These are phyloP conservation scores for Scaeva pyrastri DNA, from an alignment of 2,888 invertebrate genomes.

Conservation along the genomic window DNA sequence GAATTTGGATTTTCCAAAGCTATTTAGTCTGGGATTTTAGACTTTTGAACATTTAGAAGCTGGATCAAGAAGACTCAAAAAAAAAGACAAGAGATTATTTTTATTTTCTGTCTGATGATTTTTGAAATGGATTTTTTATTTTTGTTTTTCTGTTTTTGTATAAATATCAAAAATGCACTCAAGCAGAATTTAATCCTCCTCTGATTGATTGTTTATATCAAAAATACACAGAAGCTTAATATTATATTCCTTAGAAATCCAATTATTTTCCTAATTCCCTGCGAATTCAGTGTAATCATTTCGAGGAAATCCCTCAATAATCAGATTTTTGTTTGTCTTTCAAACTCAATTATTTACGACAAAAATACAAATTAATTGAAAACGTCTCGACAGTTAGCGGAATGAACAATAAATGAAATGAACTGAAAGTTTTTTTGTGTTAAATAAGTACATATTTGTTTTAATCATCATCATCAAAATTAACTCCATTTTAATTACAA, in stretches of 20 bases:
- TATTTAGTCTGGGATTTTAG: neutral
- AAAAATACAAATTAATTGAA: neutral
- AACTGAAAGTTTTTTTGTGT: neutral
- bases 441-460: neutral
- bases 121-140: constrained; percentile 13
- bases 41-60: neutral
- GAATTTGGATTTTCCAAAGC: neutral
- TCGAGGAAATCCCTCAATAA: constrained; percentile 7
- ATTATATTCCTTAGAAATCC: neutral
- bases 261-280: neutral
- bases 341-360: neutral
- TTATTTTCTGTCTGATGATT: neutral
- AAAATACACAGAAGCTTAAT: neutral
- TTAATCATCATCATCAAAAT: neutral
- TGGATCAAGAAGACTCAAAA: neutral
- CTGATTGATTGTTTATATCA: neutral
- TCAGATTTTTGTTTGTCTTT: neutral
- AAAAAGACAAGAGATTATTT: neutral
- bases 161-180: neutral
- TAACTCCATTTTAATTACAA: neutral
- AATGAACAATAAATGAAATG: neutral
- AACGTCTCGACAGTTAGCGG: neutral
- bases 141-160: neutral
- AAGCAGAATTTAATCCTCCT: neutral
- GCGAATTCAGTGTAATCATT: neutral